Conservation (phyloP, 2,113 vertebrate species). For the Paratilapia polleni region DNA sequence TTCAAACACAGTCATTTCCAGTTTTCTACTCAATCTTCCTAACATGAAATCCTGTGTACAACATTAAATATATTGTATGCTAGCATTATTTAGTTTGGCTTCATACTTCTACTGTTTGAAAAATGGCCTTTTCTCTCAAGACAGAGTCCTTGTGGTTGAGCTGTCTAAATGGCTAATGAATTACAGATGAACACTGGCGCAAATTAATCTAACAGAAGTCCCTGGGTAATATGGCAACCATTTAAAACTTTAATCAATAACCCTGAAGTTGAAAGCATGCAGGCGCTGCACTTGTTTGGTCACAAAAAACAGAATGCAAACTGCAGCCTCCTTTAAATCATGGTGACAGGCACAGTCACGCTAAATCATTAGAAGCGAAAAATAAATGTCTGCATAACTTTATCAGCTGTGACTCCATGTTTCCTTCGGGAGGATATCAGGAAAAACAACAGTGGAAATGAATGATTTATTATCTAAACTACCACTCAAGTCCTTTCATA, state of each 20-base stretch:
- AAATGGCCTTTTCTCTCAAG: conserved; percentile 93
- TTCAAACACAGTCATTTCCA: background rate
- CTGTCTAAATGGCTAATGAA: conserved; percentile 98
- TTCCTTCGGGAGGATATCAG: conserved; percentile 89
- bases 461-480: conserved; percentile 56
- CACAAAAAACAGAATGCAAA: conserved; percentile 97
- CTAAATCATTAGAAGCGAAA: conserved; percentile 96
- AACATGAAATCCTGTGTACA: background rate
- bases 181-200: conserved; percentile 97
- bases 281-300: conserved; percentile 96
- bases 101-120: conserved; percentile 84
- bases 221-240: conserved; percentile 97
- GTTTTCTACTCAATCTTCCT: background rate
- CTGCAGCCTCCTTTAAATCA: conserved; percentile 92
- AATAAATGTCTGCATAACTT: conserved; percentile 97
- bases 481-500: conserved; percentile 9
- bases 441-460: conserved; percentile 74
- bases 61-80: background rate
- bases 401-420: conserved; percentile 89
- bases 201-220: conserved; percentile 99
- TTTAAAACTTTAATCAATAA: conserved; percentile 99
- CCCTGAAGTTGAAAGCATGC: conserved; percentile 97
- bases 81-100: conserved; percentile 26
- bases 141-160: conserved; percentile 93
- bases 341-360: conserved; percentile 97